Evolutionary conservation across 2,888 invertebrate genomes (phyloP).

Genomic region (Lypha dubia): DNA sequence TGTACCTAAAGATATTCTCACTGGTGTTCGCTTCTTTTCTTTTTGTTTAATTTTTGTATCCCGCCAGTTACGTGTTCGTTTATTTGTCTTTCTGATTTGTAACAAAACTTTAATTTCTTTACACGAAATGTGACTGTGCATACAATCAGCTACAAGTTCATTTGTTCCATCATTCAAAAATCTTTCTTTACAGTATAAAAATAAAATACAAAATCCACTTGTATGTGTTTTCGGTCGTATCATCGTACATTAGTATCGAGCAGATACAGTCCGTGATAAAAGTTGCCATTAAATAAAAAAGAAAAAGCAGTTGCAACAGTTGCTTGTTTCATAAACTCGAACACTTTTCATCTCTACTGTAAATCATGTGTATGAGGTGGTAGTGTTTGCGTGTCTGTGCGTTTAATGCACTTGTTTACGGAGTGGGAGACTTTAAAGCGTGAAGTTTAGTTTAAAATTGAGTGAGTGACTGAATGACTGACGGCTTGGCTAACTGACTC

Average conservation of each 20-base stretch:
- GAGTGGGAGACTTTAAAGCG: slow-evolving; percentile 71
- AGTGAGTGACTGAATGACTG: slow-evolving; percentile 54
- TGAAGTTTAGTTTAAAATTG: slow-evolving; percentile 64
- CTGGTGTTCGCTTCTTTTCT: neutral
- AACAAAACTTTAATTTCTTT: slow-evolving; percentile 72
- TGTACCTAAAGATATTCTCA: neutral
- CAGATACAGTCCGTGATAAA: slow-evolving; percentile 50
- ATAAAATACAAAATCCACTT: slow-evolving; percentile 30
- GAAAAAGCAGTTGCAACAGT: neutral
- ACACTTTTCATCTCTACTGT: slow-evolving; percentile 41
- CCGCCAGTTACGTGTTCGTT: slow-evolving; percentile 51
- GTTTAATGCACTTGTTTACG: slow-evolving; percentile 62
- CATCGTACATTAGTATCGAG: neutral
- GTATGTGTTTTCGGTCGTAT: neutral
- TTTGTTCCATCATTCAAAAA: slow-evolving; percentile 69
- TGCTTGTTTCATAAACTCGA: neutral
- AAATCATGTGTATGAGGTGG: neutral
- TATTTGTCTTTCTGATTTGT: slow-evolving; percentile 68
- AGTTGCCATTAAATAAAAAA: neutral
- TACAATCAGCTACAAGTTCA: slow-evolving; percentile 72
- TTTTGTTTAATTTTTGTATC: too few relatives aligned
- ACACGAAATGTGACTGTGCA: slow-evolving; percentile 71
- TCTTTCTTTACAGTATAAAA: slow-evolving; percentile 33
- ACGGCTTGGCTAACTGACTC: slow-evolving; percentile 66
- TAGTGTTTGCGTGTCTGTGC: too few relatives aligned